Conservation (phyloP, 1,140 invertebrate genomes). For the Sinella curviseta region DNA sequence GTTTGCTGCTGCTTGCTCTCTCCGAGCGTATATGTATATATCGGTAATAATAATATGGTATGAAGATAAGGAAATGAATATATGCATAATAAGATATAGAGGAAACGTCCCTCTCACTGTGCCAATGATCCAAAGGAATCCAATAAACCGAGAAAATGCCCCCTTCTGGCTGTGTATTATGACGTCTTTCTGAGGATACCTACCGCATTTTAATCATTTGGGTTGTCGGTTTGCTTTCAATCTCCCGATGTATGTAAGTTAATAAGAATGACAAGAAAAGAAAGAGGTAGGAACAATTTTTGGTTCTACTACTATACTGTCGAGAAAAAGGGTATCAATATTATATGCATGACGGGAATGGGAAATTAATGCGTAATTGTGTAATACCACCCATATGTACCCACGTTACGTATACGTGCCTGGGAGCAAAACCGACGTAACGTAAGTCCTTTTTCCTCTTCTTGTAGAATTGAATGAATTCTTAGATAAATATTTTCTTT, state of each 20-base stretch:
- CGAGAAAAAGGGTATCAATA: not conserved
- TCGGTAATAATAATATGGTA: no score
- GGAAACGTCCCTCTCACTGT: not conserved
- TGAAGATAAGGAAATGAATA: not conserved
- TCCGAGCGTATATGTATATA: no score
- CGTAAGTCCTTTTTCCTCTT: not conserved
- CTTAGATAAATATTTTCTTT: not conserved
- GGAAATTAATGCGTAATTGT: not conserved
- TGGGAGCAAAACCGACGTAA: not conserved
- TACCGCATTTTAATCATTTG: conserved; percentile 19
- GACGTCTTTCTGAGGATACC: not conserved
- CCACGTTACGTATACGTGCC: not conserved
- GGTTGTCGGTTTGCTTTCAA: no score
- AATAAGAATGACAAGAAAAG: no score
- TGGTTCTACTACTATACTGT: not conserved
- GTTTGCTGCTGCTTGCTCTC: no score
- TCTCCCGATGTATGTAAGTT: no score
- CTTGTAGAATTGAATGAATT: not conserved
- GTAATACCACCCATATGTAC: not conserved
- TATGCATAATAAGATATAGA: no score
- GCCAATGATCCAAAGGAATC: conserved; percentile 5
- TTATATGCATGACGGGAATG: not conserved
- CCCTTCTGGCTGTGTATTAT: not conserved
- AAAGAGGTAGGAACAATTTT: not conserved
- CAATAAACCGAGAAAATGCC: conserved; percentile 9